These are phyloP conservation scores for Porites rus DNA, from an alignment of 92 coral and sea anemone genomes.

Conservation along the genomic window DNA sequence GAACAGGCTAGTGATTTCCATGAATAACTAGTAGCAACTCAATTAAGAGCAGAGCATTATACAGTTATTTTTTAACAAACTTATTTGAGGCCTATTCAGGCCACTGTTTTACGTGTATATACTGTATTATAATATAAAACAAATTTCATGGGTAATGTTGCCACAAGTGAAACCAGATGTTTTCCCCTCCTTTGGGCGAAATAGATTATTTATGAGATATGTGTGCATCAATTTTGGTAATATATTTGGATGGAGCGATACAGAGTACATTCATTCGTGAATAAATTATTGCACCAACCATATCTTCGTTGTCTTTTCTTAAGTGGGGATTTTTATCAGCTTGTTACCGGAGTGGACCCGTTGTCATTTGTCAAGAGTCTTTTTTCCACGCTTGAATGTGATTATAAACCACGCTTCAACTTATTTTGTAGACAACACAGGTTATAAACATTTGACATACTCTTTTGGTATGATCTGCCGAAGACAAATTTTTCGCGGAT, in stretches of 20 bases:
- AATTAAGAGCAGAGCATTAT: too few relatives aligned
- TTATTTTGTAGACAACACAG: too few relatives aligned
- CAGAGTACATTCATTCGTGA: conserved; percentile 18
- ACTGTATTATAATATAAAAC: neutral
- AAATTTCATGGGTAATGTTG: neutral
- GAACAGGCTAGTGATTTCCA: too few relatives aligned
- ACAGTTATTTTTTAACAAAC: neutral
- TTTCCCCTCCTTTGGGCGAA: neutral
- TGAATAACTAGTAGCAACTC: too few relatives aligned
- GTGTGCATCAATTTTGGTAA: conserved; percentile 17
- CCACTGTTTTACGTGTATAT: neutral
- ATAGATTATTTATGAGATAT: conserved; percentile 26
- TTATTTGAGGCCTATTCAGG: neutral
- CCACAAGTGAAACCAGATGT: neutral
- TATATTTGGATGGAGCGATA: conserved; percentile 13
- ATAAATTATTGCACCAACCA: conserved; percentile 28
- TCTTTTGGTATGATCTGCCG: too few relatives aligned
- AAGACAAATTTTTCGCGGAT: too few relatives aligned
- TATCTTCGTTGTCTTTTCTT: neutral
- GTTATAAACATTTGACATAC: too few relatives aligned
- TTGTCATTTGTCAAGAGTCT: too few relatives aligned
- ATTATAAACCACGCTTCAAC: too few relatives aligned
- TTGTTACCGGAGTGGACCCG: too few relatives aligned
- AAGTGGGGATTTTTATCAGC: too few relatives aligned
- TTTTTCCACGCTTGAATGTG: too few relatives aligned